Evolutionary conservation across 2,113 vertebrate genomes (phyloP), one percentile per base, ranked within the genome.

Genomic region (Aphyosemion australe): DNA sequence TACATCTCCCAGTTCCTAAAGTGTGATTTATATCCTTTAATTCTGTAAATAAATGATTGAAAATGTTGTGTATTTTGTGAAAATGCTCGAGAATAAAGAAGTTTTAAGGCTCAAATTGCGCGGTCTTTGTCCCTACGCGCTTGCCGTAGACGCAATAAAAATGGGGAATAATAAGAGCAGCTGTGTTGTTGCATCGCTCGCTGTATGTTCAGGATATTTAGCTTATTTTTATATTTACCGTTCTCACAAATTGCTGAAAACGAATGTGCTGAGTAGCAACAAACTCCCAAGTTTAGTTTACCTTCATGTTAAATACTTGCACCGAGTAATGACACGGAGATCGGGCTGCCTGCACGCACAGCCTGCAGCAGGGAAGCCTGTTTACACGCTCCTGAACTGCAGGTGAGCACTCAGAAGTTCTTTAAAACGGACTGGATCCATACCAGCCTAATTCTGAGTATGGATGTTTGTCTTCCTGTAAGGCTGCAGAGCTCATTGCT

Each of bases 381-480:
- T 56, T 12, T 89, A 80, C 61, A 84, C 86, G 4, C 34, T 84
- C 12, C 15, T 69, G 2, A 69, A 58, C 72, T 90, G 89, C 80
- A 89, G 89, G 91, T 91, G 61, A 75, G 64, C 10, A 11, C 14
- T 8, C 10, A n/a, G 11, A 18, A 16, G 11, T 8, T 8, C 20
- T 49, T 41, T 3, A n/a, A 15, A 1, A n/a, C 43, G 14, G 4
- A 32, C 32, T 32, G 32, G 32, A 32, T n/a, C n/a, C n/a, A n/a
- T n/a, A n/a, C n/a, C n/a, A n/a, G n/a, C n/a, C n/a, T n/a, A n/a
- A n/a, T n/a, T n/a, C n/a, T 32, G 32, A 7, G 7, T 32, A 32
- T 7, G 7, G 32, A 32, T 32, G 32, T 45, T 13, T 46, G 48
- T 52, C 9, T 11, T 34, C 18, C 16, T 18, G 3, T 20, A 39